Percentiles rank a stretch among this genome's conserved stretches.
Evolutionary conservation across 2,888 invertebrate species (phyloP).

Genomic region (Tholera decimalis): DNA sequence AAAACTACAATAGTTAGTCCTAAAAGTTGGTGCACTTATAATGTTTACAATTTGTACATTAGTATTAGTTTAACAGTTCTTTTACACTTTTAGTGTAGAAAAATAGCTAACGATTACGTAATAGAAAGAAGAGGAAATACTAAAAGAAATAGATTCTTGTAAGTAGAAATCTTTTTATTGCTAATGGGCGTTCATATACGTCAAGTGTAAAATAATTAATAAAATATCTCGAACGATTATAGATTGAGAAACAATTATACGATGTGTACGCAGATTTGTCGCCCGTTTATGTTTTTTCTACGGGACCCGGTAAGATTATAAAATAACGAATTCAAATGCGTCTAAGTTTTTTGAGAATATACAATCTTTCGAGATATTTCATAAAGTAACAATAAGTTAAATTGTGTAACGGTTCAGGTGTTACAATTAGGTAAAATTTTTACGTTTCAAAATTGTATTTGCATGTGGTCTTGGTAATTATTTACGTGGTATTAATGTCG

Average conservation of each 20-base stretch:
- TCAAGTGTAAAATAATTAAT: background rate
- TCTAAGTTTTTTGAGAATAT: background rate
- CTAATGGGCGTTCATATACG: background rate
- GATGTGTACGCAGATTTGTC: background rate
- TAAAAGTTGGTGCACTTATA: conserved; percentile 1
- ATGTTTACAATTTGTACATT: conserved; percentile 47
- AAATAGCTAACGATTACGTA: background rate
- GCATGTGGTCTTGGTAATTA: background rate
- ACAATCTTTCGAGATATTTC: background rate
- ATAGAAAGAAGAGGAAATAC: too few species aligned
- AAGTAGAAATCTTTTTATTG: background rate
- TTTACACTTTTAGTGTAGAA: conserved; percentile 9
- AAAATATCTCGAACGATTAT: background rate
- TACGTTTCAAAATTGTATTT: background rate
- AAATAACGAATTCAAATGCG: background rate
- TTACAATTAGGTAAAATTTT: background rate
- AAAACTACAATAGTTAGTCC: conserved; percentile 7
- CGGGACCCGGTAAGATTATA: background rate
- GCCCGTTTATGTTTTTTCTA: background rate
- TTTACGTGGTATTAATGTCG: background rate
- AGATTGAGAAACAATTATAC: background rate
- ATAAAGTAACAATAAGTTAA: background rate
- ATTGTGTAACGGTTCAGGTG: background rate
- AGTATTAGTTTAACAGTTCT: background rate
- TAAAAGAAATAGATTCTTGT: background rate